phyloP scores from a whole-genome alignment of 2,797 vertebrate genomes.

The Gymnopithys bicolor region DNA sequence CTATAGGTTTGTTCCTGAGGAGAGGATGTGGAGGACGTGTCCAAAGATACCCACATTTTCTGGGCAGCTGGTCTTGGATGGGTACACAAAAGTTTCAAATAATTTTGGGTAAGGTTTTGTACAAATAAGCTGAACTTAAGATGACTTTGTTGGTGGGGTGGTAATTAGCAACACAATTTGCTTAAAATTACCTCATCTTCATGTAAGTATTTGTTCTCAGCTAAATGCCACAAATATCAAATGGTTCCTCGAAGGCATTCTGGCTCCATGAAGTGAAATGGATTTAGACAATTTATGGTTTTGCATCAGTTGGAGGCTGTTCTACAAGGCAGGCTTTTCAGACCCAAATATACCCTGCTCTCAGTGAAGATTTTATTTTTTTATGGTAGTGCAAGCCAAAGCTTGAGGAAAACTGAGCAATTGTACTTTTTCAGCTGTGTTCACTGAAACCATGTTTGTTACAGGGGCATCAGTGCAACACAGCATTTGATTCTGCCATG shows the following conservation, averaged over 20 bases:
- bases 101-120: neutral
- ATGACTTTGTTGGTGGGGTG: neutral
- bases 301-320: neutral
- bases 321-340: neutral
- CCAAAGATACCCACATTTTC: neutral
- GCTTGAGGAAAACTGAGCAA: neutral
- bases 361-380: neutral
- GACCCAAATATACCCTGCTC: neutral
- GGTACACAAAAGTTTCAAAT: neutral
- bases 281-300: neutral
- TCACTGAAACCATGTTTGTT: neutral
- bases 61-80: neutral
- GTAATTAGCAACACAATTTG: accelerated
- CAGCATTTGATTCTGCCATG: accelerated
- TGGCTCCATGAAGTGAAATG: neutral
- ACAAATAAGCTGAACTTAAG: neutral
- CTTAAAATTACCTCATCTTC: neutral
- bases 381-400: neutral
- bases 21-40: neutral
- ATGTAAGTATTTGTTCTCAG: neutral
- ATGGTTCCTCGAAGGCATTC: neutral
- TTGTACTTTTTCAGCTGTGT: neutral
- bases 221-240: neutral
- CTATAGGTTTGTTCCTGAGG: neutral
- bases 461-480: neutral